Evolutionary conservation across 2,888 invertebrate species (phyloP).

Genomic region (Mesochorus sp.): DNA sequence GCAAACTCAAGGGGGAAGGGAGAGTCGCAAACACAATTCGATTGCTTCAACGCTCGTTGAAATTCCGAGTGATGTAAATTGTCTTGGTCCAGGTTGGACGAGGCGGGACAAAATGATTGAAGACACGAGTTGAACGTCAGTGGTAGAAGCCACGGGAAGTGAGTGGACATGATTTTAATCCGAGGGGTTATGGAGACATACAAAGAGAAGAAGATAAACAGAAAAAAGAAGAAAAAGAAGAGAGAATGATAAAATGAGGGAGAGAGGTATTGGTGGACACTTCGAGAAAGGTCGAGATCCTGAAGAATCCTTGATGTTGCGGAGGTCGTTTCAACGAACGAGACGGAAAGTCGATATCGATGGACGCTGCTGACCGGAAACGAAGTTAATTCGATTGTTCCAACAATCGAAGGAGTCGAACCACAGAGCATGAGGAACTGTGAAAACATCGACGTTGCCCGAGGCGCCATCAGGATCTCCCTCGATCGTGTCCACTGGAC

Average conservation of each 20-base stretch:
- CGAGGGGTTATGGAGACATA: not conserved
- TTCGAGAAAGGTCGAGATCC: slow-evolving; percentile 41
- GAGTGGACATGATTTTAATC: not conserved
- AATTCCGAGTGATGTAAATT: slow-evolving; percentile 40
- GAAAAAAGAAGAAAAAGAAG: too few relatives aligned
- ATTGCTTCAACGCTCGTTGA: slow-evolving; percentile 33
- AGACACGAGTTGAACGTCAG: not conserved
- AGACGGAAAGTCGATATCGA: slow-evolving; percentile 68
- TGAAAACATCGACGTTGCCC: slow-evolving; percentile 1
- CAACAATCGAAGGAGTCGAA: slow-evolving; percentile 39
- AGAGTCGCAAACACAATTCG: slow-evolving; percentile 30
- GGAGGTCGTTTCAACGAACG: not conserved
- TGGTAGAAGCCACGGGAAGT: not conserved
- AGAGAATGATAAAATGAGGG: not conserved
- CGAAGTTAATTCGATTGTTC: slow-evolving; percentile 73
- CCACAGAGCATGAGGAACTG: not conserved
- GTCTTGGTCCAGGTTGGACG: not conserved
- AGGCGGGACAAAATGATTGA: slow-evolving; percentile 1
- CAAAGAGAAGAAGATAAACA: too few relatives aligned
- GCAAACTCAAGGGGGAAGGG: not conserved
- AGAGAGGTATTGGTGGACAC: too few relatives aligned
- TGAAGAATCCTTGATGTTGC: not conserved
- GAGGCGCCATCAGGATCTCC: slow-evolving; percentile 3
- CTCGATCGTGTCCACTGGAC: not conserved
- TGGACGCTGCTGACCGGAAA: slow-evolving; percentile 71